Evolutionary conservation across 2,888 invertebrate species (phyloP).

Genomic region (Archips crataeganus): DNA sequence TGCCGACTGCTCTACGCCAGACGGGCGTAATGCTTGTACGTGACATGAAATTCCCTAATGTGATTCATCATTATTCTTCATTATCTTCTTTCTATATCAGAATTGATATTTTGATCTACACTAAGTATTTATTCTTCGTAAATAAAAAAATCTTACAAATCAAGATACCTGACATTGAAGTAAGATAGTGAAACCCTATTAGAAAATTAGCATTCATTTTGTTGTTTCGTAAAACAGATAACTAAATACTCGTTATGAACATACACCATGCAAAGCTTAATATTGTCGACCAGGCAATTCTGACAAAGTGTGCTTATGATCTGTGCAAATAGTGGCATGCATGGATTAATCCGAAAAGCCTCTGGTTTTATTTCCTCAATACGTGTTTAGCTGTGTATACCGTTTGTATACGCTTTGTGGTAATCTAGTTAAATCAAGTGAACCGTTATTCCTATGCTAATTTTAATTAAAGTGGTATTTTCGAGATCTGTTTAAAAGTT

Average conservation of each 20-base stretch:
- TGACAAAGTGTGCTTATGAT: conserved; percentile 6
- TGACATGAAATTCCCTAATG: conserved; percentile 19
- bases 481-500: no score
- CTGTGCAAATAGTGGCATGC: conserved; percentile 20
- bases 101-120: neutral
- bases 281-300: neutral
- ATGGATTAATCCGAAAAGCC: conserved; percentile 14
- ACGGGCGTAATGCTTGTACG: conserved; percentile 26
- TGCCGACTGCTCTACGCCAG: conserved; percentile 9
- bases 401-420: neutral
- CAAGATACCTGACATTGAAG: neutral
- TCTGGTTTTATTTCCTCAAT: neutral
- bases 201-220: neutral
- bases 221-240: neutral
- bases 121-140: neutral
- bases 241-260: neutral
- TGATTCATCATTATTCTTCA: conserved; percentile 9
- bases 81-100: neutral
- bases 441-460: neutral
- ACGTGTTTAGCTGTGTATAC: neutral
- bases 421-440: neutral
- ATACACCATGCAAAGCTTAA: neutral
- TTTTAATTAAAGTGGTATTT: neutral
- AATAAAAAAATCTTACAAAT: neutral
- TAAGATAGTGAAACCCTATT: neutral